Conservation (phyloP, 2,113 vertebrate species). For the pig (Sus scrofa) region DNA sequence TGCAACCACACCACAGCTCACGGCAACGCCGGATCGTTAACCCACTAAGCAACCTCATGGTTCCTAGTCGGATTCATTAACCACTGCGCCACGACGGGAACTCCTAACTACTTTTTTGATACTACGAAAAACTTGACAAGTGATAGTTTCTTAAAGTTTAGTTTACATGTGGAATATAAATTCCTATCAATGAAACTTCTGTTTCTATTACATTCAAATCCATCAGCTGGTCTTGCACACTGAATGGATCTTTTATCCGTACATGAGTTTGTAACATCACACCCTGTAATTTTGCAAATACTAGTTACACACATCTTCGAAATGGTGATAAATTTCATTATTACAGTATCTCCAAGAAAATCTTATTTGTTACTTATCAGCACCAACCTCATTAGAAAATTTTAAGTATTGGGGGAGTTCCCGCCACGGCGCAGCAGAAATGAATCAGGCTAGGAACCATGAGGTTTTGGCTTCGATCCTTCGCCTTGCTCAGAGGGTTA, state of each 20-base stretch:
- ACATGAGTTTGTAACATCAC: not conserved
- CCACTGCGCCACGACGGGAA: too few species aligned
- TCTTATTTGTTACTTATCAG: not conserved
- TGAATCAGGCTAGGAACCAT: too few species aligned
- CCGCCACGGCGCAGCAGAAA: too few species aligned
- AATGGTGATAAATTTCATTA: not conserved
- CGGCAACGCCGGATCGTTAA: too few species aligned
- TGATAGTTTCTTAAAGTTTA: not conserved
- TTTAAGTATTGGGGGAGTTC: not conserved
- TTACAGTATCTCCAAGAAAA: not conserved
- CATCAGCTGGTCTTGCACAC: not conserved
- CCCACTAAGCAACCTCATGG: too few species aligned
- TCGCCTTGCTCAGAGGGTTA: too few species aligned
- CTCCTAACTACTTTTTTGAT: not conserved
- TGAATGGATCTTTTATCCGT: not conserved
- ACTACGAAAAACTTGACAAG: not conserved
- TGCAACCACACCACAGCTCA: too few species aligned
- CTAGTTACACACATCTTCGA: not conserved
- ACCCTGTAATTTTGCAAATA: constrained; percentile 24
- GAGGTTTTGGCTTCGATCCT: too few species aligned
- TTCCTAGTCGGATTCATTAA: too few species aligned
- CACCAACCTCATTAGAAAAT: not conserved
- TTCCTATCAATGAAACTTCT: not conserved
- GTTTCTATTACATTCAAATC: not conserved
- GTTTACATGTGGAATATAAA: not conserved